These are phyloP conservation scores for Dolichomitus sp. DNA, from an alignment of 2,888 invertebrate genomes.

Conservation along the genomic window DNA sequence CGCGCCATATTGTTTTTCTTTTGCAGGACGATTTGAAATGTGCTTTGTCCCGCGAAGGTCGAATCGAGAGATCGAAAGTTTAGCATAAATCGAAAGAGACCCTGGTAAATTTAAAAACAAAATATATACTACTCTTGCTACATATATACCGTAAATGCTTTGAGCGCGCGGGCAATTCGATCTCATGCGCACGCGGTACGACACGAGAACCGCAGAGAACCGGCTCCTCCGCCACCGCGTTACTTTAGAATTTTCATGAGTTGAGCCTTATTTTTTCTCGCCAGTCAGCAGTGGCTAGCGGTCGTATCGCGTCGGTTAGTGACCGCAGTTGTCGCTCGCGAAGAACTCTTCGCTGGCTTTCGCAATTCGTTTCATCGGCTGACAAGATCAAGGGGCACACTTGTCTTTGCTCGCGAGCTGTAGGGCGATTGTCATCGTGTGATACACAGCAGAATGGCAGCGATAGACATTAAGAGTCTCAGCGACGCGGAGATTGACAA, in stretches of 20 bases:
- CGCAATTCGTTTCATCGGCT: constrained; percentile 20
- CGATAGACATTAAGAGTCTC: constrained; percentile 63
- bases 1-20: neutral
- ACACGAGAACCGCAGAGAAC: neutral
- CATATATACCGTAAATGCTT: too few species aligned
- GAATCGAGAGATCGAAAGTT: neutral
- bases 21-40: neutral
- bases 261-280: neutral
- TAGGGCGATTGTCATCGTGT: constrained; percentile 12
- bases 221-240: neutral
- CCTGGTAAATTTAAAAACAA: neutral
- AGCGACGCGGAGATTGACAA: constrained; percentile 74
- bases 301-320: neutral
- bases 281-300: neutral
- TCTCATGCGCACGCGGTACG: neutral
- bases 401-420: neutral
- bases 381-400: neutral
- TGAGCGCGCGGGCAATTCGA: neutral
- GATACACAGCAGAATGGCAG: constrained; percentile 43
- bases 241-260: neutral
- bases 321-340: neutral
- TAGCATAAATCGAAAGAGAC: neutral
- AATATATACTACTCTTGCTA: neutral
- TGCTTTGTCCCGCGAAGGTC: neutral
- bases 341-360: neutral